These are phyloP conservation scores for Furnarius figulus DNA, from an alignment of 2,113 vertebrate genomes.

Conservation along the genomic window DNA sequence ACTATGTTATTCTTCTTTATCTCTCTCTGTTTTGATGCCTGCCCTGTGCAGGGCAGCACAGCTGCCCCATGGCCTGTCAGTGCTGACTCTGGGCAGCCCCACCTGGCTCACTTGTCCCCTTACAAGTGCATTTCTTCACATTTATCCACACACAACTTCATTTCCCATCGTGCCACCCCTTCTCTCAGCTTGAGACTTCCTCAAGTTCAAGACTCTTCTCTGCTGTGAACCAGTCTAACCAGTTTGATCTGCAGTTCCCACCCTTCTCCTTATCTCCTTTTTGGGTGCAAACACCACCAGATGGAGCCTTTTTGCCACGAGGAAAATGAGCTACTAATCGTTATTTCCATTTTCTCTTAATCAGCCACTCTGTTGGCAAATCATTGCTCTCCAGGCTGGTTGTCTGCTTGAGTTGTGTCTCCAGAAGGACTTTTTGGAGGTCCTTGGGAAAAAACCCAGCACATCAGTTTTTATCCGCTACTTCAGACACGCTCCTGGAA, in stretches of 20 bases:
- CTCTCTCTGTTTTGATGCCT: background rate
- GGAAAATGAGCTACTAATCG: background rate
- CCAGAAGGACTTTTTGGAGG: background rate
- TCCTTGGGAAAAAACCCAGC: background rate
- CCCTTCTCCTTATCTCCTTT: background rate
- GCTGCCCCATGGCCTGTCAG: accelerated
- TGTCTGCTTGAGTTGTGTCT: background rate
- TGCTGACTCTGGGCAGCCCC: background rate
- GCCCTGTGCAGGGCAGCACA: background rate
- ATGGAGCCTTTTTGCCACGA: slow-evolving; percentile 23
- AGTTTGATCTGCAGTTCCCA: background rate
- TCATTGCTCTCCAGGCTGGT: background rate
- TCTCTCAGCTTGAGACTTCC: background rate
- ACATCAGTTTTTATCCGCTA: background rate
- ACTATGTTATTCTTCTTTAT: background rate
- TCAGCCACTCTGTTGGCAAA: accelerated
- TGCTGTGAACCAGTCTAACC: background rate
- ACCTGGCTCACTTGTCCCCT: background rate
- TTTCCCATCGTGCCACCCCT: accelerated
- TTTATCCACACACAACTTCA: background rate
- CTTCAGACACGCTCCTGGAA: background rate
- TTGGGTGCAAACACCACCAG: slow-evolving; percentile 13
- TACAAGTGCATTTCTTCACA: background rate
- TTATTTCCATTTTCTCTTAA: background rate
- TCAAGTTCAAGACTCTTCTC: background rate